Conservation (phyloP, 2,113 vertebrate genomes). For the Aythya baeri region DNA sequence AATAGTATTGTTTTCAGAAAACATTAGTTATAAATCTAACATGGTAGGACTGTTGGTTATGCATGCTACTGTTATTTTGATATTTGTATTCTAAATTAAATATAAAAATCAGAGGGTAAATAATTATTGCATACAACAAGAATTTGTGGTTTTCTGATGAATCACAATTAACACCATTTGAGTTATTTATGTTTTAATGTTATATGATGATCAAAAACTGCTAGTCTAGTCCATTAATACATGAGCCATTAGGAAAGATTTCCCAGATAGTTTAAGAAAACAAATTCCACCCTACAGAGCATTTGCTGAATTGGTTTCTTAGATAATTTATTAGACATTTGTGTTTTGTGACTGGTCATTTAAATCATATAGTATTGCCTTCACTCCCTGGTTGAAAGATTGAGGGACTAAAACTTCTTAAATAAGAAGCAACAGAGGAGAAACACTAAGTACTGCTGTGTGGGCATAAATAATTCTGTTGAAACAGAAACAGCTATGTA, state of each 20-base stretch:
- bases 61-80: not conserved
- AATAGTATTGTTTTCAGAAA: not conserved
- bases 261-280: constrained; percentile 43
- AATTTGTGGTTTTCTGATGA: not conserved
- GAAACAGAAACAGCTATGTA: not conserved
- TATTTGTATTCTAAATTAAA: not conserved
- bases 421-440: constrained; percentile 8
- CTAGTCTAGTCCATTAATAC: not conserved
- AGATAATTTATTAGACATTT: constrained; percentile 35
- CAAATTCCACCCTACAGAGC: not conserved
- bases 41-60: not conserved
- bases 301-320: constrained; percentile 10
- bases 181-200: not conserved
- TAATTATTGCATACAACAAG: not conserved
- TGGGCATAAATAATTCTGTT: not conserved
- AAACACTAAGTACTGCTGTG: not conserved
- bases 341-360: constrained; percentile 26
- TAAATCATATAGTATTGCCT: constrained; percentile 16
- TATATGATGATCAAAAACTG: not conserved
- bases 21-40: not conserved
- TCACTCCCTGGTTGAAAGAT: constrained; percentile 4
- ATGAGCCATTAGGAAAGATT: not conserved
- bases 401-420: constrained; percentile 5
- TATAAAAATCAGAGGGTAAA: not conserved
- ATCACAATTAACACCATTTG: not conserved